Evolutionary conservation across 2,113 vertebrate genomes (phyloP), one percentile per base, ranked within the genome.

Genomic region (Meriones unguiculatus): DNA sequence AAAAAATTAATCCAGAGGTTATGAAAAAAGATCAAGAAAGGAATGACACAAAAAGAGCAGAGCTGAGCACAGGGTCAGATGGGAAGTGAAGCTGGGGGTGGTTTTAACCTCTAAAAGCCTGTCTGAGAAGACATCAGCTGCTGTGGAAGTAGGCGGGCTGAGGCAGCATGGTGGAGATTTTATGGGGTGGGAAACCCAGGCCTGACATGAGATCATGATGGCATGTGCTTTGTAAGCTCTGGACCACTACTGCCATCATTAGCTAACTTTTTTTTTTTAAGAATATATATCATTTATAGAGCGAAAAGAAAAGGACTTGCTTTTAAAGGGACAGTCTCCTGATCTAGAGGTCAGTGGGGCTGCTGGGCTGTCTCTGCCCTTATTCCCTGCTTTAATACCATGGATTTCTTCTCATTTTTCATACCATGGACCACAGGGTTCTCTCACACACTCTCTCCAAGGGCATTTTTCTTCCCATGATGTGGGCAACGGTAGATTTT

Each of bases 401-500:
- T 0, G 97, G 98, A 98, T 46, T 5, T 46, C 46, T 46, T 46
- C 46, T 46, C 46, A 46, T 46, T 46, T 46, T 0, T 99, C 98
- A 69, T 98, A 98, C 95, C 98, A 97, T 0, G 97, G 98, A 98
- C 95, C 98, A 96, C 0, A 97, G 98, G 4, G 52, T 89, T 52
- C 30, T 99, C 57, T 98, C 98, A 25, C 97, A 98, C 50, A 95
- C 92, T 94, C 98, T 98, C 94, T 81, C 98, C 97, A 98, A 98
- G 93, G 98, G 98, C 89, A 98, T 95, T 15, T 97, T 98, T 84
- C 98, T 0, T 96, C 85, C 17, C 97, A 81, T 99, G 98, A 3
- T 99, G 98, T 95, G 99, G 97, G 80, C 99, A 98, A 0, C 99
- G 99, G 96, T 99, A 99, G 0, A 99, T 99, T 82, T 99, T 98